Conservation (phyloP, 2,113 vertebrate species). For the Pardalotus punctatus region DNA sequence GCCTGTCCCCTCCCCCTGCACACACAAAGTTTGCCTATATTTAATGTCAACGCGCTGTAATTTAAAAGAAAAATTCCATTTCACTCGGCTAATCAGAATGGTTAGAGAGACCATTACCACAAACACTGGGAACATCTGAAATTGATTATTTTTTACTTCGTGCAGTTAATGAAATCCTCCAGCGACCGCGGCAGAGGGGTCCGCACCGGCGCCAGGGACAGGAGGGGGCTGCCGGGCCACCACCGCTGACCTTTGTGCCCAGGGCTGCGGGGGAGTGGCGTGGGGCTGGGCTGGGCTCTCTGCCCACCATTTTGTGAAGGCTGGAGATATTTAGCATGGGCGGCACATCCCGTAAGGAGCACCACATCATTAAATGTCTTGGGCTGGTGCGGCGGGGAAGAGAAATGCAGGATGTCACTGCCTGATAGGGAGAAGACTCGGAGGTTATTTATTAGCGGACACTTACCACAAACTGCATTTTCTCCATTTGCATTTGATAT, state of each 20-base stretch:
- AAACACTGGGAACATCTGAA: constrained; percentile 74
- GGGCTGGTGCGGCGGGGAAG: constrained; percentile 68
- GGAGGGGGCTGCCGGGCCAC: background rate
- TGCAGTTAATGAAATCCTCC: constrained; percentile 73
- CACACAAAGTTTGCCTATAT: constrained; percentile 56
- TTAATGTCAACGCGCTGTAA: constrained; percentile 64
- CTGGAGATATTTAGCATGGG: constrained; percentile 66
- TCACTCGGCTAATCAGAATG: constrained; percentile 73
- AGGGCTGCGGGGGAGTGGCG: background rate
- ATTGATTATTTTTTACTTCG: constrained; percentile 73
- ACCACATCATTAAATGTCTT: constrained; percentile 77
- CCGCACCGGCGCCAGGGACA: background rate
- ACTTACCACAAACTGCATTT: constrained; percentile 75
- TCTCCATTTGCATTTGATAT: constrained; percentile 67
- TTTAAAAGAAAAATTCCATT: constrained; percentile 77
- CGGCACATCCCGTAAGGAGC: constrained; percentile 68
- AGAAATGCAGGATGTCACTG: constrained; percentile 77
- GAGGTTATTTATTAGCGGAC: constrained; percentile 77
- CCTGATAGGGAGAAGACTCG: constrained; percentile 72
- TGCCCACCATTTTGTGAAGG: constrained; percentile 71
- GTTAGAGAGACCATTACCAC: constrained; percentile 73
- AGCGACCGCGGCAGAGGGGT: background rate
- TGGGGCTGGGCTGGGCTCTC: background rate
- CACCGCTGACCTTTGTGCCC: background rate
- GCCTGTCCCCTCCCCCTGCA: background rate